Evolutionary conservation across 1,140 invertebrate species (phyloP).

Genomic region (Leptinotarsa texana): DNA sequence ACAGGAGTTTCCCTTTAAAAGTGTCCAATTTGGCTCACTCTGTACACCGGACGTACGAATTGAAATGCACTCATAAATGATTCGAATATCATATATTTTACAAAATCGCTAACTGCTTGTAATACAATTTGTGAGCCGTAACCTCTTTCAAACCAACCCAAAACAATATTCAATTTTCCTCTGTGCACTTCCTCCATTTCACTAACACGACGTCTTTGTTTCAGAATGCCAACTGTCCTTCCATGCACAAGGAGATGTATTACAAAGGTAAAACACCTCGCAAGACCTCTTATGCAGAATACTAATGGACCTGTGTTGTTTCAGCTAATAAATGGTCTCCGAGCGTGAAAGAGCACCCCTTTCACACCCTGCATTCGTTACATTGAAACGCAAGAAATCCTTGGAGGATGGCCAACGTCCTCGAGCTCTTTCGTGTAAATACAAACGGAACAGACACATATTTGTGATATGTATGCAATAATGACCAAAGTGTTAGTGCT

Average conservation of each 20-base stretch:
- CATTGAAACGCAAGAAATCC: constrained; percentile 38
- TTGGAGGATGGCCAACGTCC: background rate
- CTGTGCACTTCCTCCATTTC: background rate
- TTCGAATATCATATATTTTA: too few species aligned
- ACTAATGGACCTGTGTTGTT: constrained; percentile 51
- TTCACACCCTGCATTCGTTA: constrained; percentile 47
- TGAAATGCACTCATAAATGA: too few species aligned
- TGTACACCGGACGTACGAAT: too few species aligned
- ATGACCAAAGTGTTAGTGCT: constrained; percentile 32
- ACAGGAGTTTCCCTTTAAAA: too few species aligned
- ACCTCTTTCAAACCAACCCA: too few species aligned
- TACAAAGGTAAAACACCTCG: constrained; percentile 64
- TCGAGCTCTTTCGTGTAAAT: constrained; percentile 24
- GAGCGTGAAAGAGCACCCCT: constrained; percentile 50
- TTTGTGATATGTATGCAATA: constrained; percentile 42
- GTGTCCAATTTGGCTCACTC: too few species aligned
- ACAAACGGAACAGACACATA: constrained; percentile 30
- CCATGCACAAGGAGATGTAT: constrained; percentile 74
- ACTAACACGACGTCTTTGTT: constrained; percentile 44
- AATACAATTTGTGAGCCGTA: too few species aligned
- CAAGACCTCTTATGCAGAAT: constrained; percentile 20
- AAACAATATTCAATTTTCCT: too few species aligned
- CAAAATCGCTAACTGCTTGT: too few species aligned
- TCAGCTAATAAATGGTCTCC: constrained; percentile 55
- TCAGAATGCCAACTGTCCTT: constrained; percentile 68